Percentiles rank a stretch among this genome's conserved stretches.
Conservation (phyloP, 2,797 vertebrate genomes). For the Enteromius viviparus region DNA sequence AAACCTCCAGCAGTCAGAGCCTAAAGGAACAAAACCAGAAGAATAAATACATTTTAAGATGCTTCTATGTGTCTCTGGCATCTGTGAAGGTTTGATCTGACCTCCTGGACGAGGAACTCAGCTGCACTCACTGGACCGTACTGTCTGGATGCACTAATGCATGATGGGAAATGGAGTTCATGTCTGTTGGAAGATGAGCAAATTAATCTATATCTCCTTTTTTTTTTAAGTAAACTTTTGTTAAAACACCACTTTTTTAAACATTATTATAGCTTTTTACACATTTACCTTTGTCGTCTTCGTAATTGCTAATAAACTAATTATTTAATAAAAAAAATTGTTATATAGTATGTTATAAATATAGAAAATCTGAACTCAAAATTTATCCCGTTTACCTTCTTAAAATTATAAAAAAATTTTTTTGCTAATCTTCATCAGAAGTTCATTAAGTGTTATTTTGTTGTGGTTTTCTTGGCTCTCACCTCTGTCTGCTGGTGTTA, state of each 20-base stretch:
- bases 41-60: not conserved
- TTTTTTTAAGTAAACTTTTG: too few species aligned
- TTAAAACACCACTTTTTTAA: too few species aligned
- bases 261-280: too few species aligned
- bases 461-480: not conserved
- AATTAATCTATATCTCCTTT: not conserved
- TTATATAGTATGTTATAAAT: too few species aligned
- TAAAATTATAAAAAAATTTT: too few species aligned
- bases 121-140: slow-evolving; percentile 62
- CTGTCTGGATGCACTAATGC: slow-evolving; percentile 16
- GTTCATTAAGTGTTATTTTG: not conserved
- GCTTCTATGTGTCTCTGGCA: not conserved
- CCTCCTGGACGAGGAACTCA: slow-evolving; percentile 76
- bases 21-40: slow-evolving; percentile 62
- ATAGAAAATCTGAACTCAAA: too few species aligned
- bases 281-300: too few species aligned
- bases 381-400: too few species aligned
- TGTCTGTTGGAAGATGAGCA: not conserved
- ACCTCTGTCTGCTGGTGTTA: slow-evolving; percentile 67
- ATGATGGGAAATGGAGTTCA: slow-evolving; percentile 41
- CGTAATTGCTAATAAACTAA: too few species aligned
- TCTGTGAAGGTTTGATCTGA: slow-evolving; percentile 55
- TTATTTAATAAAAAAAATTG: too few species aligned
- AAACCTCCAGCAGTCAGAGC: slow-evolving; percentile 73
- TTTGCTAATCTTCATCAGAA: not conserved